These are phyloP conservation scores for Chaetodon trifascialis DNA, from an alignment of 2,113 vertebrate species.

Conservation along the genomic window DNA sequence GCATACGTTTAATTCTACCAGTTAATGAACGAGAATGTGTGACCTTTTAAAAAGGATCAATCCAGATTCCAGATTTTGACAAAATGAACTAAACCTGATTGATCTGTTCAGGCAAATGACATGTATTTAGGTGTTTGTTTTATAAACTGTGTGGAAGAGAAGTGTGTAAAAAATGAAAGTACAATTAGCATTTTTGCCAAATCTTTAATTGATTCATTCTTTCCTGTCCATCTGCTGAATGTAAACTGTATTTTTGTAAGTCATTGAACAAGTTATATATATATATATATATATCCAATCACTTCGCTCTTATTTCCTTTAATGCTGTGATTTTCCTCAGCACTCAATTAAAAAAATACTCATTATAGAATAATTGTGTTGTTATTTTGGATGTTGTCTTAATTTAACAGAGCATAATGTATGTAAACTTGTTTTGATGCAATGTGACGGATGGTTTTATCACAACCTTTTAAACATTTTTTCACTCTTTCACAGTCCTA, in stretches of 20 bases:
- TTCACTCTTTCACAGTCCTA: neutral
- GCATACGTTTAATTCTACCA: neutral
- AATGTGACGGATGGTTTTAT: neutral
- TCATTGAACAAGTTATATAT: neutral
- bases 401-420: neutral
- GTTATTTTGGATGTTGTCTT: neutral
- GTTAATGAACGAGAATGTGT: neutral
- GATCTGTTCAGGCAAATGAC: too few species aligned
- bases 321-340: neutral
- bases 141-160: neutral
- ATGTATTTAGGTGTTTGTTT: neutral
- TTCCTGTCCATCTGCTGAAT: neutral
- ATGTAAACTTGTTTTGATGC: neutral
- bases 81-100: neutral
- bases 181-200: neutral
- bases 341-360: constrained; percentile 5
- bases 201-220: neutral
- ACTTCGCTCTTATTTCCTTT: neutral
- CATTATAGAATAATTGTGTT: neutral
- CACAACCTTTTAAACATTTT: too few species aligned
- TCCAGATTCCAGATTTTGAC: neutral
- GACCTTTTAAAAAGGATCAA: neutral
- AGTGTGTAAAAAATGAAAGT: neutral
- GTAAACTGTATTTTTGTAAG: neutral
- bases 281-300: too few species aligned